Conservation (phyloP, 2,888 invertebrate species). For the Eremobia ochroleuca region DNA sequence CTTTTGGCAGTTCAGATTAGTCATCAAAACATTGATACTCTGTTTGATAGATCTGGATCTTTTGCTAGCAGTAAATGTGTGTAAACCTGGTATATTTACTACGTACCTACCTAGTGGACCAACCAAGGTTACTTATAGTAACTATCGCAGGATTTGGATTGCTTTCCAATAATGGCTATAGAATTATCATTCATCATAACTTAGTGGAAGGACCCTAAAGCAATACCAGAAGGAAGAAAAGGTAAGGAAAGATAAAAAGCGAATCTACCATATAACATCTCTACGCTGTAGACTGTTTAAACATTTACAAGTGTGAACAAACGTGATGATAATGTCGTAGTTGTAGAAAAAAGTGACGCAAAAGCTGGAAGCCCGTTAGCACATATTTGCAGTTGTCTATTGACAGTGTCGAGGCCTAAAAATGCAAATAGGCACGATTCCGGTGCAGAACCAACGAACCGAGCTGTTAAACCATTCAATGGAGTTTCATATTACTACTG, state of each 20-base stretch:
- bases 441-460: slow-evolving; percentile 63
- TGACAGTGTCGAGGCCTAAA: slow-evolving; percentile 59
- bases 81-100: background rate
- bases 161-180: background rate
- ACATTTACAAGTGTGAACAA: background rate
- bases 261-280: background rate
- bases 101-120: background rate
- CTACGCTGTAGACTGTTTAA: background rate
- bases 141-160: background rate
- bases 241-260: background rate
- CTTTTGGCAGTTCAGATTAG: slow-evolving; percentile 14
- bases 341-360: slow-evolving; percentile 9
- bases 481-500: slow-evolving; percentile 46
- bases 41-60: background rate
- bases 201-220: background rate
- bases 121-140: background rate
- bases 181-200: background rate
- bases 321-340: background rate
- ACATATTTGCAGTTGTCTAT: slow-evolving; percentile 55
- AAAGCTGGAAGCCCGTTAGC: slow-evolving; percentile 31
- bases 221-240: background rate
- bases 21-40: slow-evolving; percentile 29
- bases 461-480: slow-evolving; percentile 50
- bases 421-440: slow-evolving; percentile 66
- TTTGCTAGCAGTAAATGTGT: background rate